A percentile compares a stretch with the other conserved stretches of the same genome.
phyloP scores from a whole-genome alignment of 1,140 invertebrate species.

The Caenorhabditis brenneri region DNA sequence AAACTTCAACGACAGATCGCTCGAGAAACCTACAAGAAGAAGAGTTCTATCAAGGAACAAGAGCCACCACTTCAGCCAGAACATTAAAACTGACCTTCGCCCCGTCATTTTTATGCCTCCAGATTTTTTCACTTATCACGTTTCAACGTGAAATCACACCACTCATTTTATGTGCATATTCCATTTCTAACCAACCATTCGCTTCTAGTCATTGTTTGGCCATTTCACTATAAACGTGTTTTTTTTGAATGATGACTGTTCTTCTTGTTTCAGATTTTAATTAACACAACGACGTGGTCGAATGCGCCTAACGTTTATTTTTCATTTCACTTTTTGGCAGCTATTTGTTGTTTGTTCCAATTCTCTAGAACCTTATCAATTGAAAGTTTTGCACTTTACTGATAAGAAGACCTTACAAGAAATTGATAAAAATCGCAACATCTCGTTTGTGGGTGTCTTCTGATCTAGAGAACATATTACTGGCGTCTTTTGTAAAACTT shows the following conservation, averaged over 20 bases:
- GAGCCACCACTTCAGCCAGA: neutral
- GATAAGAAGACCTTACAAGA: too few species aligned
- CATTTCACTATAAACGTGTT: neutral
- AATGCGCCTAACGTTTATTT: neutral
- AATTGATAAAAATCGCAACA: neutral
- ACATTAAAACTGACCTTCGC: neutral
- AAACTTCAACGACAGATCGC: constrained; percentile 44
- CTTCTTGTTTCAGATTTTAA: neutral
- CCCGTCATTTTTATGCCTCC: too few species aligned
- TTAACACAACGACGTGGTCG: neutral
- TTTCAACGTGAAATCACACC: neutral
- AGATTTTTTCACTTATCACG: neutral
- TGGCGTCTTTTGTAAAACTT: too few species aligned
- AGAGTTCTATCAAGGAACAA: constrained; percentile 12
- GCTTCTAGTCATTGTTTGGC: constrained; percentile 17
- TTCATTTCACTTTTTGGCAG: neutral
- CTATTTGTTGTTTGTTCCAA: neutral
- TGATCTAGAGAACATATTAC: too few species aligned
- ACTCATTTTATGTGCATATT: constrained; percentile 17
- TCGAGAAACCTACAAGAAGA: constrained; percentile 43
- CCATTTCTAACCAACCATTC: neutral
- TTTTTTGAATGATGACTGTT: neutral
- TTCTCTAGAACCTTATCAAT: neutral
- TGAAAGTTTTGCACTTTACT: constrained; percentile 1
- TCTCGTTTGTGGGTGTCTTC: neutral